Conservation (phyloP, 2,797 vertebrate genomes). For the Pterois miles region DNA sequence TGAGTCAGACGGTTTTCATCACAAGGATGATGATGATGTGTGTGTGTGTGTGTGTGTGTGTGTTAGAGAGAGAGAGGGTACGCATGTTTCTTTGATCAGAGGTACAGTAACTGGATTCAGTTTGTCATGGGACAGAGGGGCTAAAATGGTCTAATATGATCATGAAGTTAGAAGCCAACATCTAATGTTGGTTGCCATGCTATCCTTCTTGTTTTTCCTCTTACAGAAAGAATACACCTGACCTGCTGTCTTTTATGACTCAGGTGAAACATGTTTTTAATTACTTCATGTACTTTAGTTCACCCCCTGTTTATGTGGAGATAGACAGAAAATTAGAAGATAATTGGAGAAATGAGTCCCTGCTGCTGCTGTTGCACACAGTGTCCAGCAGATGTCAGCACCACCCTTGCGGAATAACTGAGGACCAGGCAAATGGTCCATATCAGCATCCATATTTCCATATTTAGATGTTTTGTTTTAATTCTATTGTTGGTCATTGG, state of each 20-base stretch:
- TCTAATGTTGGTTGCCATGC: neutral
- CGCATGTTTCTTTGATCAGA: slow-evolving; percentile 37
- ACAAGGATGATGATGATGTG: slow-evolving; percentile 35
- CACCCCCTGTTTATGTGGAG: neutral
- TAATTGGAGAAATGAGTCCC: neutral
- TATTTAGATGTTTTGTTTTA: too few relatives aligned
- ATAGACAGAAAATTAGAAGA: neutral
- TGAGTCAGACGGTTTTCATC: slow-evolving; percentile 74
- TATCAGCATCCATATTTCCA: neutral
- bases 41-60: neutral
- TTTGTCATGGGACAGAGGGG: slow-evolving; percentile 27
- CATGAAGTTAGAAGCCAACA: slow-evolving; percentile 13
- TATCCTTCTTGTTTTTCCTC: neutral
- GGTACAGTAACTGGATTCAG: slow-evolving; percentile 37
- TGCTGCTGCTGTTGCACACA: slow-evolving; percentile 28
- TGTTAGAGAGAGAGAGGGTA: neutral
- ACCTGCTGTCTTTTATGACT: neutral
- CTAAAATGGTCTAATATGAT: slow-evolving; percentile 32
- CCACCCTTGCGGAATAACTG: neutral
- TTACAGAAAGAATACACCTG: neutral
- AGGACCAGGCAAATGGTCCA: fast-evolving
- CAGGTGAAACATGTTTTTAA: neutral
- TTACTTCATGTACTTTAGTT: neutral
- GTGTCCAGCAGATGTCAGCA: slow-evolving; percentile 70
- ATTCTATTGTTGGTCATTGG: too few relatives aligned